Evolutionary conservation across 2,113 vertebrate species (phyloP), one percentile per base, ranked within the genome.

Genomic region (Spizaetus ornatus): DNA sequence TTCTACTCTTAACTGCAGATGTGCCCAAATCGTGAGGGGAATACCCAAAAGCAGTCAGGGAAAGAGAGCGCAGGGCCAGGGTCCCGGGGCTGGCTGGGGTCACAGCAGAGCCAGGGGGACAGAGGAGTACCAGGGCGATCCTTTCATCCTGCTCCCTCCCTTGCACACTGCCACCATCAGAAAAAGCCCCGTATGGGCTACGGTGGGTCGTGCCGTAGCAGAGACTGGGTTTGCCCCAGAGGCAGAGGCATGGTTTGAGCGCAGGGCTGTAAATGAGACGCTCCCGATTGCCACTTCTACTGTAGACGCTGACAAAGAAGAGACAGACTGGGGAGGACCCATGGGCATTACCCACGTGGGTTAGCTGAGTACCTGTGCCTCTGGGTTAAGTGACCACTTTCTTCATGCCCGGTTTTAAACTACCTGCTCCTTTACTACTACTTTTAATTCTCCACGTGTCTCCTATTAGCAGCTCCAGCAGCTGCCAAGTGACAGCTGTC

Each of bases 41-140:
- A 50, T 32, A 66, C 26, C 19, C 27, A 67, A 83, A 90, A 62
- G 20, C 1, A 50, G 45, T 22, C 59, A 63, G 16, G 62, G 40
- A 48, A 82, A 65, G 18, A 55, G 43, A n/a, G 22, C 55, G 42
- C 6, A 5, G 42, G 34, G 10, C 40, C 0, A 0, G 31, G 53
- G 48, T 92, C 19, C 5, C 1, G 2, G 47, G 10, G 19, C 34
- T 47, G 13, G 32, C 55, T 52, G 47, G 26, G 70, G 9, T 38
- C 0, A 0, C 47, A 71, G 73, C 22, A 38, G 66, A 56, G 59
- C 19, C 43, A 36, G 29, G 1, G 2, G 71, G 16, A 62, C 34
- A 45, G 50, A 13, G 34, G 27, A 67, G 26, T 13, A 26, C 38
- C 8, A 31, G 5, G 38, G 13, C 1, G 7, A 43, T n/a, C 32